Conservation (phyloP, 2,113 vertebrate species). For the Odocoileus virginianus region DNA sequence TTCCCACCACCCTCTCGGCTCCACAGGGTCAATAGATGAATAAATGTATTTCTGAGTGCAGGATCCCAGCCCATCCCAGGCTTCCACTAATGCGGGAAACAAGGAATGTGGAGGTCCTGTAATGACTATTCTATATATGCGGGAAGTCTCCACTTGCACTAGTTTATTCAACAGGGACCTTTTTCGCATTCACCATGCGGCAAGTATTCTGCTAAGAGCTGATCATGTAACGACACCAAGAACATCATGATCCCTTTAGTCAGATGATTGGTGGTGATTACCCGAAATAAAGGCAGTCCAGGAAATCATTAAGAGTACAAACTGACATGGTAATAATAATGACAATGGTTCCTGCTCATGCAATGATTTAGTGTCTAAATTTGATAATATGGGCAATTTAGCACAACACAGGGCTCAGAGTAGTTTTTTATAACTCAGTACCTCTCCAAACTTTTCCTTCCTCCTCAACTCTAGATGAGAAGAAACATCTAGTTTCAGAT, state of each 20-base stretch:
- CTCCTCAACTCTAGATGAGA: not conserved
- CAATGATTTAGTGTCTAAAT: not conserved
- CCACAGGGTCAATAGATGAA: not conserved
- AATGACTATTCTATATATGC: not conserved
- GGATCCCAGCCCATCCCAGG: not conserved
- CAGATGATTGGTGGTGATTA: not conserved
- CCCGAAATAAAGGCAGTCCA: not conserved
- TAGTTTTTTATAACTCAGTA: not conserved
- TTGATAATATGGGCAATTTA: not conserved
- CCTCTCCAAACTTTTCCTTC: not conserved
- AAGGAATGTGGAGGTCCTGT: not conserved
- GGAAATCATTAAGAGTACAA: not conserved
- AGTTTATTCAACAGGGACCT: not conserved
- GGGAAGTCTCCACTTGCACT: not conserved
- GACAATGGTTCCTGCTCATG: not conserved
- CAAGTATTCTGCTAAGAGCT: not conserved
- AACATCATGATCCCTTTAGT: not conserved
- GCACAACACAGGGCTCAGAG: not conserved
- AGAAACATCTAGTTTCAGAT: not conserved
- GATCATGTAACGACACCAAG: not conserved
- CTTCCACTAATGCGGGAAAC: not conserved
- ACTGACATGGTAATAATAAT: not conserved
- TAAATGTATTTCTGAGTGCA: not conserved
- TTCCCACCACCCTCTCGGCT: not conserved
- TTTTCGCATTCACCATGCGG: fast-evolving